These are phyloP conservation scores for Medauroidea extradentata DNA, from an alignment of 1,140 invertebrate genomes.

Conservation along the genomic window DNA sequence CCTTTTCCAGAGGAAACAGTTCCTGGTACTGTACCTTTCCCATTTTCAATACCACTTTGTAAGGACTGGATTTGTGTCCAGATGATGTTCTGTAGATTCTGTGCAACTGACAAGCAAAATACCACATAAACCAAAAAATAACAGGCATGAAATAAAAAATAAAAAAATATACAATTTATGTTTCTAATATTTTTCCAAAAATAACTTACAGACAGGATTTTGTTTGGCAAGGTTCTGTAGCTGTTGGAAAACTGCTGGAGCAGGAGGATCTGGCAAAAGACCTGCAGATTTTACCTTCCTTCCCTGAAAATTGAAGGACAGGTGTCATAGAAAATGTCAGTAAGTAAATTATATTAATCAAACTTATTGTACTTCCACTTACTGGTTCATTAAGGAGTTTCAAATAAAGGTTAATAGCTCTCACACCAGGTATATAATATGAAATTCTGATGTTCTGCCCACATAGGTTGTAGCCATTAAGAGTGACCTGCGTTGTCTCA, in stretches of 20 bases:
- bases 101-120: constrained; percentile 41
- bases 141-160: not conserved
- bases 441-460: constrained; percentile 47
- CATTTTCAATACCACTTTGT: constrained; percentile 27
- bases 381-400: constrained; percentile 47
- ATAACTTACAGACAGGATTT: constrained; percentile 49
- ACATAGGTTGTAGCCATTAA: constrained; percentile 44
- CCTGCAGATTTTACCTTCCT: constrained; percentile 42
- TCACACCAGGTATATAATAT: constrained; percentile 55
- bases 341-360: not conserved
- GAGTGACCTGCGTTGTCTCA: constrained; percentile 44
- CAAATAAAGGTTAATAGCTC: constrained; percentile 53
- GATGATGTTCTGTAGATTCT: constrained; percentile 50
- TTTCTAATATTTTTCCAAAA: not conserved
- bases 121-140: not conserved
- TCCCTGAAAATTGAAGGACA: constrained; percentile 18
- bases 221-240: constrained; percentile 48
- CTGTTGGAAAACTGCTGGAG: constrained; percentile 45
- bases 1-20: not conserved
- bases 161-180: not conserved
- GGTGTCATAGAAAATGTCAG: too few relatives aligned
- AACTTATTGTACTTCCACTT: constrained; percentile 16
- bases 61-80: constrained; percentile 41
- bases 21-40: not conserved
- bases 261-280: constrained; percentile 46